Base-by-base conservation (phyloP, 2,888 invertebrate genomes). In the Anodontia alba region DNA sequence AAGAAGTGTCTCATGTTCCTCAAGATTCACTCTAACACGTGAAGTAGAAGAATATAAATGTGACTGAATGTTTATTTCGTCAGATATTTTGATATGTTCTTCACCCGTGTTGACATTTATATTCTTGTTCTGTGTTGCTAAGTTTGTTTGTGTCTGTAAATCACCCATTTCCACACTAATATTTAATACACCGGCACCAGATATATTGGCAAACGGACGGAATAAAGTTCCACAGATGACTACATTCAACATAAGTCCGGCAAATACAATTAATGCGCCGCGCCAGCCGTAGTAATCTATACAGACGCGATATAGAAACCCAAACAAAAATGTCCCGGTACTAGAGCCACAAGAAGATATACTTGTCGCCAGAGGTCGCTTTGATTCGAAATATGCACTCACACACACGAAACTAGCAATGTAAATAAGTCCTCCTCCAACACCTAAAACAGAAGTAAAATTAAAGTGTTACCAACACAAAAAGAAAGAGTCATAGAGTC, bases 321-420 rank as follows among this genome's bases (percentile, higher is more conserved):
- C 97, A 94, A 99, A 98, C 12, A 98, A 94, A 93, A 98, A 97
- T 1, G 99, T 99, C 70, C 99, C 99, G 73, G 99, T 96, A 15
- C 99, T 99, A 0, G 99, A 98, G 5, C 99, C 99, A 93, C 98
- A 98, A 0, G 98, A 98, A 0, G 98, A 98, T 83, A 98, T 97
- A 31, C 98, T 99, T 0, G 99, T 99, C 12, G 99, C 99, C 90
- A 99, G 96, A 42, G 99, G 98, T 75, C 99, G 96, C 90, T 96
- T 97, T 90, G 97, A 97, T 94, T 99, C 99, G 93, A 99, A 99
- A 96, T 99, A 99, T 90, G 97, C 97, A 2, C 98, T 98, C 51
- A 99, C 99, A 93, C 98, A 98, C 76, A 99, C 99, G 89, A 99
- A 99, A 77, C 99, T 99, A 0, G 99, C 99, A 80, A 99, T 96